Base-by-base conservation (phyloP, 2,888 invertebrate species). In the Andrena chrysosceles region DNA sequence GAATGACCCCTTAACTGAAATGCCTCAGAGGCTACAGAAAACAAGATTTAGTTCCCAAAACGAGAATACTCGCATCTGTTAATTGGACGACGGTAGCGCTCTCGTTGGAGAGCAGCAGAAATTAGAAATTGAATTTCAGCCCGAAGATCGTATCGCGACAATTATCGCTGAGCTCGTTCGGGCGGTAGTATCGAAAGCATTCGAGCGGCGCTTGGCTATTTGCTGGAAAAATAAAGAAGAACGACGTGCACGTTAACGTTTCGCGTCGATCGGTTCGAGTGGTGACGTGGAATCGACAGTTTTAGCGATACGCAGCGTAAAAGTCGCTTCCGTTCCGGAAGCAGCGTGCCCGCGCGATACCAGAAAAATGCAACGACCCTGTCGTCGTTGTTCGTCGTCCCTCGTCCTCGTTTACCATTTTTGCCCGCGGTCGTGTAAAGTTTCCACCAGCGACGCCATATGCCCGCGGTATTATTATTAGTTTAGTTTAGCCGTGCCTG, bases 381-480 rank as follows among this genome's bases (percentile, higher is more conserved):
- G 13, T 33, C 26, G 35, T 64, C 73, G 63, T 62, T 35, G 13
- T 35, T 42, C 60, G 23, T 62, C 63, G 20, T 31, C 23, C 20
- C 23, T 60, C 29, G 42, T 71, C 67, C 63, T 13, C 52, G 77
- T 72, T 69, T 35, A 60, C 77, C 74, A 69, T 48, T 78, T 84
- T 78, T 83, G 16, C 52, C 48, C 23, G 60, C 23, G 80, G 62
- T 75, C 81, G 63, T 71, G 75, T 66, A 85, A 87, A 85, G 79
- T 87, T 81, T 67, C 66, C 66, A 10, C 16, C 56, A 31, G 68
- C 54, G 42, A 74, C 77, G 77, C 73, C 85, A 73, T 67, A 66
- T 78, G 82, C 82, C 62, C 68, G 59, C 73, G 81, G 85, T 83
- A 87, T 87, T 87, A 87, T 85, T 87, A 87, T 87, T 87, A 87